Evolutionary conservation across 1,140 invertebrate species (phyloP), one percentile per base, ranked within the genome.

Genomic region (Trinorchestia longiramus): DNA sequence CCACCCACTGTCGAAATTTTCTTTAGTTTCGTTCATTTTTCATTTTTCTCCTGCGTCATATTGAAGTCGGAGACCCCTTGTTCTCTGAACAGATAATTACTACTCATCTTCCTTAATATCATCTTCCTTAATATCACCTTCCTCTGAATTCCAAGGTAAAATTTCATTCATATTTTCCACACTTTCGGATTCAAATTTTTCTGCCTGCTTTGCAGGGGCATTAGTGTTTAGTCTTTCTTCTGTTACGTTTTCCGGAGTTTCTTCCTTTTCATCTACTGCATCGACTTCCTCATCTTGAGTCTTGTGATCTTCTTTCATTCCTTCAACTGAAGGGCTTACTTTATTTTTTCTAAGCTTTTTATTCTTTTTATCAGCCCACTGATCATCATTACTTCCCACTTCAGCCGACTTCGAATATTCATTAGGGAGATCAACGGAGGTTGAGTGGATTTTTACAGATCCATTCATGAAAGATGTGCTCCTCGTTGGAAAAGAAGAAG

Each of bases 131-230:
- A 96, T 96, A 88, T 96, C 96, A 43, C 96, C 96, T 44, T 96
- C 96, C 47, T 96, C 96, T 88, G 96, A 96, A 95, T 96, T 95
- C 96, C 96, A 96, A 43, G 96, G 96, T 43, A 96, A 57, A 95
- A 96, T 96, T 95, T 96, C 96, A 95, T 96, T 96, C 96, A 96
- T 96, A 91, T 96, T 96, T 43, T 96, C 96, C 0, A 96, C 96
- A 43, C 95, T 96, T 40, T 96, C 96, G 23, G 95, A 96, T 42
- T 96, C 77, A 11, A 95, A 96, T 57, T 96, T 96, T 96, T 96
- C 96, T 91, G 96, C 96, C 90, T 96, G 95, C 42, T 96, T 96
- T 40, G 96, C 91, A 23, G 96, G 95, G n/a, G 96, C 96, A 36
- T 95, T 96, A 45, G 96, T 96, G 90, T 96, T 96, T 41, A 96